These are phyloP conservation scores for Cheilosia urbana DNA, from an alignment of 2,888 invertebrate genomes.

Conservation along the genomic window DNA sequence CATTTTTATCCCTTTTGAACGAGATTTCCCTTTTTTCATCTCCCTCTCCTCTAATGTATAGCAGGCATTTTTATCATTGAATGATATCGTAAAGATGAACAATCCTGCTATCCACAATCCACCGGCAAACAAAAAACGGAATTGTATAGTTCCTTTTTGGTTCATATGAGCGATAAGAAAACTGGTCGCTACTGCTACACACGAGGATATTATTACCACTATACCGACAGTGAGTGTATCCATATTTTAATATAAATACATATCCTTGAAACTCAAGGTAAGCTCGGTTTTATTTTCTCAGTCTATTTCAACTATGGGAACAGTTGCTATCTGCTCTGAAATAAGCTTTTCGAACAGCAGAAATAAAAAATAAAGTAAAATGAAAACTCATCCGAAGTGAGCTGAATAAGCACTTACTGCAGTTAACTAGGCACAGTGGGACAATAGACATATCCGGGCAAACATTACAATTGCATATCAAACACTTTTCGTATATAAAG, in stretches of 20 bases:
- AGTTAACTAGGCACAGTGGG: slow-evolving; percentile 58
- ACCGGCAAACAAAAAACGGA: slow-evolving; percentile 18
- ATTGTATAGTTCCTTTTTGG: slow-evolving; percentile 38
- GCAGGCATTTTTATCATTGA: slow-evolving; percentile 68
- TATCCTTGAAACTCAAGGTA: slow-evolving; percentile 63
- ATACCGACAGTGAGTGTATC: background rate
- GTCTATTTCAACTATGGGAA: background rate
- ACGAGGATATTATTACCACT: background rate
- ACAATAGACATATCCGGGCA: slow-evolving; percentile 55
- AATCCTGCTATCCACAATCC: slow-evolving; percentile 28
- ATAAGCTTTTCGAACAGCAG: slow-evolving; percentile 9
- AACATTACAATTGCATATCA: slow-evolving; percentile 70
- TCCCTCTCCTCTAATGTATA: background rate
- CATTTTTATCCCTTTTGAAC: slow-evolving; percentile 52
- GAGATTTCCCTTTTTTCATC: slow-evolving; percentile 4
- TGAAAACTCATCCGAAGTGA: slow-evolving; percentile 1
- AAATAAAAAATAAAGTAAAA: background rate
- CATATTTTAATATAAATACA: slow-evolving; percentile 56
- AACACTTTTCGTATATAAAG: slow-evolving; percentile 67
- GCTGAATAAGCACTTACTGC: slow-evolving; percentile 41
- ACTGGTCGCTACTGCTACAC: slow-evolving; percentile 30
- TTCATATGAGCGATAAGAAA: slow-evolving; percentile 54
- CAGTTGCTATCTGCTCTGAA: slow-evolving; percentile 3
- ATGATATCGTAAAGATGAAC: slow-evolving; percentile 72
- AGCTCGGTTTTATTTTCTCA: slow-evolving; percentile 20